Percentiles rank a stretch among this genome's conserved stretches.
phyloP scores from a whole-genome alignment of 2,888 invertebrate genomes.

The Alloscopus bannaensis region DNA sequence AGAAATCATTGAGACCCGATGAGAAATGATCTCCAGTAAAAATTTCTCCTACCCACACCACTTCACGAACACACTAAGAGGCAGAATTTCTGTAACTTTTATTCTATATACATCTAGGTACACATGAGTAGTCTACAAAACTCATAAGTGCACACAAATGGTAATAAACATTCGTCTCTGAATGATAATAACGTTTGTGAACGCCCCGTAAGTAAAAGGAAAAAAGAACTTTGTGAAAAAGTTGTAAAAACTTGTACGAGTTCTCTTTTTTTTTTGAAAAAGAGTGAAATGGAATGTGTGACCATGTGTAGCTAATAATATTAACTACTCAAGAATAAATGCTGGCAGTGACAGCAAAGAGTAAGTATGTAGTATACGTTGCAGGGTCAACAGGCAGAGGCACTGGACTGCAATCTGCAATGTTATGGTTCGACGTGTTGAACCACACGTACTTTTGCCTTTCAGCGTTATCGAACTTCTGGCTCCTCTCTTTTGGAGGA shows the following conservation, averaged over 20 bases:
- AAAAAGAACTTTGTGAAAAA: conserved; percentile 24
- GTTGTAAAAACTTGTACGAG: conserved; percentile 10
- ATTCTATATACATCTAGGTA: no score
- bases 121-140: background rate
- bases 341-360: conserved; percentile 36
- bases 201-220: conserved; percentile 12
- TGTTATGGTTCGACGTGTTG: conserved; percentile 9
- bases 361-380: conserved; percentile 14
- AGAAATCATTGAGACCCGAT: conserved; percentile 49
- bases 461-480: conserved; percentile 6
- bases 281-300: conserved; percentile 53
- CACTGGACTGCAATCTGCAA: conserved; percentile 17
- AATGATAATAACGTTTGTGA: conserved; percentile 50
- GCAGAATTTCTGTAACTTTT: no score
- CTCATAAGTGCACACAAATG: conserved; percentile 34
- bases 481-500: conserved; percentile 15
- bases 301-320: conserved; percentile 55
- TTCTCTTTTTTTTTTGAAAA: conserved; percentile 7
- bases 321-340: conserved; percentile 44
- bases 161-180: conserved; percentile 51
- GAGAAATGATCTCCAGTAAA: conserved; percentile 45
- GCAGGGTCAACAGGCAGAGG: conserved; percentile 55
- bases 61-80: background rate
- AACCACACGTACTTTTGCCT: conserved; percentile 3
- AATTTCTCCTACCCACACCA: conserved; percentile 22